These are phyloP conservation scores for Varanus komodoensis DNA, from an alignment of 2,113 vertebrate species.

Conservation along the genomic window DNA sequence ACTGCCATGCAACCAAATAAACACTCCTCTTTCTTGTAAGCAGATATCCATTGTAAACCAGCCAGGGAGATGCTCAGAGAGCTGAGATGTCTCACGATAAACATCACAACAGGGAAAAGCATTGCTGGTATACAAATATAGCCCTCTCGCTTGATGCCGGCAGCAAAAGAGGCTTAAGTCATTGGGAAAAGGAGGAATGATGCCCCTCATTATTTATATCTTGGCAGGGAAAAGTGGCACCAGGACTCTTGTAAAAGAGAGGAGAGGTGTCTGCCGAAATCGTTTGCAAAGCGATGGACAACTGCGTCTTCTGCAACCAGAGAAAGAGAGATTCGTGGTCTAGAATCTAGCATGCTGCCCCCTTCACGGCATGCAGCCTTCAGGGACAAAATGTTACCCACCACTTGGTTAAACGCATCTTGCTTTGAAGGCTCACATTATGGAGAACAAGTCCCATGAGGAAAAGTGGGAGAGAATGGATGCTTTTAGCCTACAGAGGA, in stretches of 20 bases:
- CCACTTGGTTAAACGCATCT: neutral
- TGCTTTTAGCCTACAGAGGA: no score
- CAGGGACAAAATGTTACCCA: no score
- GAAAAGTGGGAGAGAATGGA: no score
- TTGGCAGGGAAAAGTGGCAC: constrained; percentile 50
- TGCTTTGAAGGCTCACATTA: neutral
- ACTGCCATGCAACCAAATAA: constrained; percentile 65
- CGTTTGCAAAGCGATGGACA: neutral
- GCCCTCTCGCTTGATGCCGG: neutral
- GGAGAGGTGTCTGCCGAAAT: neutral
- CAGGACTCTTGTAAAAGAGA: constrained; percentile 20
- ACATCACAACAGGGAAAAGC: constrained; percentile 50
- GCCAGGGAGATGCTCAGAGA: constrained; percentile 62
- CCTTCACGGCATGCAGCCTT: no score
- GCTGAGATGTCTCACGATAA: constrained; percentile 12
- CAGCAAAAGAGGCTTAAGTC: constrained; percentile 31
- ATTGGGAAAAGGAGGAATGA: constrained; percentile 15
- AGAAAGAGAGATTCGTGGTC: neutral
- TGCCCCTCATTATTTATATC: constrained; percentile 56
- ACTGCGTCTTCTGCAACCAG: neutral
- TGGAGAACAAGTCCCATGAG: neutral
- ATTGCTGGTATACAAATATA: constrained; percentile 29
- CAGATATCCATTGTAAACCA: constrained; percentile 49
- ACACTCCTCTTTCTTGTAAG: constrained; percentile 53
- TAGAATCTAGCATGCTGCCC: neutral